Evolutionary conservation across 2,113 vertebrate species (phyloP), one percentile per base, ranked within the genome.

Genomic region (Dascyllus trimaculatus): DNA sequence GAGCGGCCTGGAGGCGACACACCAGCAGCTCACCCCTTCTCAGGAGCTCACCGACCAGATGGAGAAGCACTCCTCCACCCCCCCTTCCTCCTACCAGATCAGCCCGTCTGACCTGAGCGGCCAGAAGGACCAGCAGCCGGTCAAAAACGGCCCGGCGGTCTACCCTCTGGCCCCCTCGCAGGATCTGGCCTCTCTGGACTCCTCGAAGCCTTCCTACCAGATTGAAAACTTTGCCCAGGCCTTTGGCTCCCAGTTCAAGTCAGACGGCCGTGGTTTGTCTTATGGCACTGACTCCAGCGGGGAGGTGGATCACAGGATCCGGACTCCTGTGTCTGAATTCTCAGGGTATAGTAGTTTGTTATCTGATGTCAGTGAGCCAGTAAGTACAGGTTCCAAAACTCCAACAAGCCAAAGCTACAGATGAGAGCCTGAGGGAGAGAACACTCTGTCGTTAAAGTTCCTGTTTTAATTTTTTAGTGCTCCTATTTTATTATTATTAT

Each of bases 221-320:
- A 99, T 99, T 2, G 98, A 99, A 95, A 98, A 98, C 97, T 99
- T 99, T 95, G 98, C 97, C 94, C 98, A 99, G 94, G 98, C 98
- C 73, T 99, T 99, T 62, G 97, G 98, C 90, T 96, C 96, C 92
- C 98, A 99, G 95, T 99, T 99, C 90, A 99, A 99, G 95, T 93
- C 96, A 81, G 97, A 96, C 65, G 95, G 96, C 86, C 96, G 95
- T 86, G 95, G 97, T 94, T 93, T 97, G 95, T 95, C 96, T 84
- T 99, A 96, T 67, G 93, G 96, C 92, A 81, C 93, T 92, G 97
- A 97, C 95, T 96, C 97, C 68, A 93, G 96, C 77, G 93, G 95
- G 83, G 96, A 97, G 93, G 96, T 96, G 94, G 97, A 97, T 94
- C 97, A 97, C 93, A 94, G 97, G 95, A 95, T 97, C 95, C 95